These are phyloP conservation scores for Pandion haliaetus DNA, from an alignment of 2,113 vertebrate species.

Conservation along the genomic window DNA sequence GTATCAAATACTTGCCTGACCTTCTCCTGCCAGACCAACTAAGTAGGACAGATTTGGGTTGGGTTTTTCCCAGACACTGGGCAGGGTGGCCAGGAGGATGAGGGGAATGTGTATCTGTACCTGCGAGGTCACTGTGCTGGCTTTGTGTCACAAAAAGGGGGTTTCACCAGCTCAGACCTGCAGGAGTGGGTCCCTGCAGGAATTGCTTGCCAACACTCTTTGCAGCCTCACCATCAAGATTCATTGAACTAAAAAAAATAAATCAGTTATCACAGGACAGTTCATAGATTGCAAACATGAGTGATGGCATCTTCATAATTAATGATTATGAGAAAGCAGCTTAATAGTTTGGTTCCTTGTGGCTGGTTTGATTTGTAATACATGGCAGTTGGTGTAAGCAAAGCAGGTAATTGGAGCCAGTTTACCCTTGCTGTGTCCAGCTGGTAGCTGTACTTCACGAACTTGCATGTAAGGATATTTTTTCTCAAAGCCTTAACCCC, in stretches of 20 bases:
- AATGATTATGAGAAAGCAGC: conserved; percentile 25
- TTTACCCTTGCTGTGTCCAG: conserved; percentile 1
- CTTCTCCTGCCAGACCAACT: not conserved
- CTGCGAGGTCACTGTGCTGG: fast-evolving
- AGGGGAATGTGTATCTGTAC: not conserved
- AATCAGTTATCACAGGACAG: conserved; percentile 3
- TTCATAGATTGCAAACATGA: conserved; percentile 29
- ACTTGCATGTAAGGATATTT: not conserved
- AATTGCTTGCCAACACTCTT: not conserved
- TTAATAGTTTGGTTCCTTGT: conserved; percentile 37
- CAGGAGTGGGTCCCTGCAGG: not conserved
- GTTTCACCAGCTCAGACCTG: not conserved
- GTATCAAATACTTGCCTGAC: not conserved
- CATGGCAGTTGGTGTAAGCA: not conserved
- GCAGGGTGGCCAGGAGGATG: not conserved
- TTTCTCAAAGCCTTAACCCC: not conserved
- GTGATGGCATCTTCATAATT: conserved; percentile 49
- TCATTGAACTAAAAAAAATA: conserved; percentile 4
- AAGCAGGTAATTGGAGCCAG: not conserved
- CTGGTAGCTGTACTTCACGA: not conserved
- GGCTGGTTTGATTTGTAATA: conserved; percentile 27
- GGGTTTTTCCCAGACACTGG: not conserved
- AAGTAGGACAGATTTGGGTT: not conserved
- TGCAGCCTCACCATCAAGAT: conserved; percentile 1
- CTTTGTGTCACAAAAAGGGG: not conserved